A percentile compares a stretch with the other conserved stretches of the same genome.
Conservation (phyloP, 1,140 invertebrate species). For the Brachionus calyciflorus region DNA sequence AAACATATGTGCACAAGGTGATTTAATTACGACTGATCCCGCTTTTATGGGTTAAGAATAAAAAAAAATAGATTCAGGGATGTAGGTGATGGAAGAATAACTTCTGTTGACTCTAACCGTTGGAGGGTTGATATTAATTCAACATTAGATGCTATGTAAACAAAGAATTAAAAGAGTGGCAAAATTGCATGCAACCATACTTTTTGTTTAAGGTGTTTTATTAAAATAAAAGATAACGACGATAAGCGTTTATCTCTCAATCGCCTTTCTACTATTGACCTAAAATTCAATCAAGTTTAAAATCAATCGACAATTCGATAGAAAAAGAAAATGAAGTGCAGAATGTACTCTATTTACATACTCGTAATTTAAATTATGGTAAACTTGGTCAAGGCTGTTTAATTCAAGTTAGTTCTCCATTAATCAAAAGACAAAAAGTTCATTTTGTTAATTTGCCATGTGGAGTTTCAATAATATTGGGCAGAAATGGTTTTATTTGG, state of each 20-base stretch:
- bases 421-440: conserved; percentile 87
- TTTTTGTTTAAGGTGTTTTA: too few species aligned
- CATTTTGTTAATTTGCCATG: conserved; percentile 90
- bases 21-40: conserved; percentile 44
- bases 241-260: conserved; percentile 77
- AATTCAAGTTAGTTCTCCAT: conserved; percentile 83
- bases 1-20: conserved; percentile 21
- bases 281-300: background rate
- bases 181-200: too few species aligned
- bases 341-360: conserved; percentile 85
- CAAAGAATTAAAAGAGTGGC: too few species aligned
- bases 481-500: conserved; percentile 95
- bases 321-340: too few species aligned
- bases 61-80: too few species aligned
- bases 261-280: conserved; percentile 29
- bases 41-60: conserved; percentile 46
- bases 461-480: conserved; percentile 85
- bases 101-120: conserved; percentile 75
- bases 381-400: conserved; percentile 84
- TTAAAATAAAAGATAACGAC: conserved; percentile 91
- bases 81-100: conserved; percentile 87
- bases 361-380: conserved; percentile 92
- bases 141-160: conserved; percentile 78
- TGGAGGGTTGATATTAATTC: conserved; percentile 91
- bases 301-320: too few species aligned